phyloP scores from a whole-genome alignment of 1,140 invertebrate species.

The Akabosia matsudoensis region DNA sequence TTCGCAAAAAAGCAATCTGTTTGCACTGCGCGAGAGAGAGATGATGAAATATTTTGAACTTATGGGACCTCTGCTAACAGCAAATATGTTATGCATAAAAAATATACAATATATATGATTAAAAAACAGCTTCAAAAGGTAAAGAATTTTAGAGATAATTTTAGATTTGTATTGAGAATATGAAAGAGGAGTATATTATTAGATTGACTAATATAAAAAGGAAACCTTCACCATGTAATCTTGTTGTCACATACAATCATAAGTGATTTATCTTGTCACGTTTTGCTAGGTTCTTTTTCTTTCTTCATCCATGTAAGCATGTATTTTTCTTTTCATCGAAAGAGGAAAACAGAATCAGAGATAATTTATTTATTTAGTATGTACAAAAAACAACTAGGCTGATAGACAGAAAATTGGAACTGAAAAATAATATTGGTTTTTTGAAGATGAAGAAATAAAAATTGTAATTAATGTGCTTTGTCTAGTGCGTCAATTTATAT shows the following conservation, averaged over 20 bases:
- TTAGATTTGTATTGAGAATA: too few relatives aligned
- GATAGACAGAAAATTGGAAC: background rate
- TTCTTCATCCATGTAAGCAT: too few relatives aligned
- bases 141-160: background rate
- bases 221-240: background rate
- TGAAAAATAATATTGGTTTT: background rate
- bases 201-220: too few relatives aligned
- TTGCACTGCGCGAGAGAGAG: too few relatives aligned
- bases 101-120: background rate
- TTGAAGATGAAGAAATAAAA: background rate
- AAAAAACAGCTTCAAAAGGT: background rate
- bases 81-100: background rate
- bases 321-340: too few relatives aligned
- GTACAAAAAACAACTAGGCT: background rate
- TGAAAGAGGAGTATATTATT: too few relatives aligned
- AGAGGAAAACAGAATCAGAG: background rate
- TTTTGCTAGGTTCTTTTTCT: too few relatives aligned
- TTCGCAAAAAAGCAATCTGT: too few relatives aligned
- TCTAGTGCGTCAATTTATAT: slow-evolving; percentile 19
- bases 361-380: background rate
- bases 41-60: too few relatives aligned
- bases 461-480: slow-evolving; percentile 1
- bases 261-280: slow-evolving; percentile 17
- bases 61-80: background rate
- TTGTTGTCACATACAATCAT: background rate